A percentile compares a stretch with the other conserved stretches of the same genome.
These are phyloP conservation scores for Rhinolophus ferrumequinum DNA, from an alignment of 2,113 vertebrate species.

Conservation along the genomic window DNA sequence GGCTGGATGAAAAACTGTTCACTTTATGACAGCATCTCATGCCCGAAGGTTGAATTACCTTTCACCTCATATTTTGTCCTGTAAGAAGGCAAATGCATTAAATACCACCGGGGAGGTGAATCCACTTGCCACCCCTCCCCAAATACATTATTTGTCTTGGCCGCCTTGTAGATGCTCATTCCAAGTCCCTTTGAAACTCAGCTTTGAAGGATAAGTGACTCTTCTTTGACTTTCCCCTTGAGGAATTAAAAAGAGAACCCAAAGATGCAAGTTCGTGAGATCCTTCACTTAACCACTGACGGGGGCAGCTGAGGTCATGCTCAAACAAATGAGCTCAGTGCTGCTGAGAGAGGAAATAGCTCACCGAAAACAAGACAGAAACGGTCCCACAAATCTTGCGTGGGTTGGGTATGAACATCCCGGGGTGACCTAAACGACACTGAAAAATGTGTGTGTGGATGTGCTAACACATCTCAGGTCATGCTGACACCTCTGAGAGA, in stretches of 20 bases:
- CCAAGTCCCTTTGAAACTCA: slow-evolving; percentile 26
- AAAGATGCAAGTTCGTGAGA: slow-evolving; percentile 9
- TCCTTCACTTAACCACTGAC: slow-evolving; percentile 50
- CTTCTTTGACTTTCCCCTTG: slow-evolving; percentile 22
- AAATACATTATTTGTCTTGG: background rate
- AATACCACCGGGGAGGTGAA: background rate
- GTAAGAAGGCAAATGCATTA: background rate
- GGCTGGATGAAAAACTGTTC: background rate
- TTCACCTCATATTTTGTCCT: background rate
- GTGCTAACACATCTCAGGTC: too few species aligned
- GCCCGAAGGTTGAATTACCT: background rate
- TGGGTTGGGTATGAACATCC: background rate
- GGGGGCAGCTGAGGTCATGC: background rate
- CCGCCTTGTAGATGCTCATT: background rate
- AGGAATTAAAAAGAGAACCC: slow-evolving; percentile 39
- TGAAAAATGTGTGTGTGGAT: background rate
- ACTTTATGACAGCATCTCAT: background rate
- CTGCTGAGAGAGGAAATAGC: background rate
- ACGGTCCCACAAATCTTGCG: background rate
- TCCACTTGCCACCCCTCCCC: background rate
- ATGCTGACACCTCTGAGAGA: background rate
- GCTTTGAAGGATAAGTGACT: slow-evolving; percentile 32
- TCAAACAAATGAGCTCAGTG: slow-evolving; percentile 44
- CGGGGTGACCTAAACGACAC: background rate
- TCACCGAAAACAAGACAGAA: background rate